phyloP scores from a whole-genome alignment of 2,113 vertebrate species.

The Melanostigma gelatinosum region DNA sequence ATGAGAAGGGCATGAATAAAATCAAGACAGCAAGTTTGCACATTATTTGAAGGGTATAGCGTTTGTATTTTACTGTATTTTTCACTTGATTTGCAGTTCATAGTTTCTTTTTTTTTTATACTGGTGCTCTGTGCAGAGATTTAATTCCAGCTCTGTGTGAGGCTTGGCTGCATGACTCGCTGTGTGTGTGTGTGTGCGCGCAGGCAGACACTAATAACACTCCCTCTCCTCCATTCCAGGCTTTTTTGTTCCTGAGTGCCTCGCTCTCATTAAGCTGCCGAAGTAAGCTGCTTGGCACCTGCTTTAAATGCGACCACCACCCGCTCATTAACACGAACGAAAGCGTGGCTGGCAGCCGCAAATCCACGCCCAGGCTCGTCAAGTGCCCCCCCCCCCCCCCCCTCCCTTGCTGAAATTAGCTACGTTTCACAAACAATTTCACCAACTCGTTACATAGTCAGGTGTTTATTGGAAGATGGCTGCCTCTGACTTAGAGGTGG shows the following conservation, averaged over 20 bases:
- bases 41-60: slow-evolving; percentile 3
- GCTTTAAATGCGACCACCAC: slow-evolving; percentile 77
- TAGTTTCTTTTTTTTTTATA: background rate
- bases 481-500: slow-evolving; percentile 65
- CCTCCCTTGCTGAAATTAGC: slow-evolving; percentile 74
- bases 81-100: slow-evolving; percentile 7
- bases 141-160: slow-evolving; percentile 28
- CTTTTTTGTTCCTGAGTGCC: slow-evolving; percentile 71
- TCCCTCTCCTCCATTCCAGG: slow-evolving; percentile 67
- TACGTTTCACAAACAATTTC: slow-evolving; percentile 84
- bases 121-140: slow-evolving; percentile 1
- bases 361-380: slow-evolving; percentile 72
- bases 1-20: slow-evolving; percentile 26
- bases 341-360: slow-evolving; percentile 72
- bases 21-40: slow-evolving; percentile 7
- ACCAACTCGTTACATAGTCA: slow-evolving; percentile 76
- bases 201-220: slow-evolving; percentile 70
- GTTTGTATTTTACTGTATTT: slow-evolving; percentile 24
- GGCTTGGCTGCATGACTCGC: slow-evolving; percentile 25
- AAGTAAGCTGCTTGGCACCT: slow-evolving; percentile 82
- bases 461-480: slow-evolving; percentile 83
- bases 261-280: slow-evolving; percentile 81
- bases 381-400: slow-evolving; percentile 41
- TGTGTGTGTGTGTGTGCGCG: slow-evolving; percentile 25
- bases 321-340: slow-evolving; percentile 82